phyloP scores from a whole-genome alignment of 2,888 invertebrate species.

The Yponomeuta evonymella region DNA sequence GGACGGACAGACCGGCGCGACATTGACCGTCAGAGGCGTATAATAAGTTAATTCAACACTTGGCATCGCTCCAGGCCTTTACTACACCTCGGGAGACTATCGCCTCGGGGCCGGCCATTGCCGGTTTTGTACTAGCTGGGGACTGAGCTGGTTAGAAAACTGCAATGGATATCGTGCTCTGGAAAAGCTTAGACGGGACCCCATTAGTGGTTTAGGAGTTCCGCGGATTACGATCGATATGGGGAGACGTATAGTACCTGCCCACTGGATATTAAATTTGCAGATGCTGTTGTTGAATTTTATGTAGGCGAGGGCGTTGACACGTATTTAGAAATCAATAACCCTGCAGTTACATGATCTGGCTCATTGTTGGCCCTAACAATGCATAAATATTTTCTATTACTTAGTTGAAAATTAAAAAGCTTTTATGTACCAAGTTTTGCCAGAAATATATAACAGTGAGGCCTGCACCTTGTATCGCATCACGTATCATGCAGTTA shows the following conservation, averaged over 20 bases:
- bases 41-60: constrained; percentile 65
- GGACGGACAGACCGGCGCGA: constrained; percentile 45
- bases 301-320: neutral
- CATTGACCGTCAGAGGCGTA: constrained; percentile 72
- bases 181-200: neutral
- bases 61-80: constrained; percentile 68
- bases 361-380: no score
- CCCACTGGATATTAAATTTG: neutral
- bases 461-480: no score
- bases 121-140: constrained; percentile 12
- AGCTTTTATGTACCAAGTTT: no score
- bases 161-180: neutral
- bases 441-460: no score
- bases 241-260: neutral
- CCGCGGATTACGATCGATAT: neutral
- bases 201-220: neutral
- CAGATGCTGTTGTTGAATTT: neutral
- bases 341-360: no score
- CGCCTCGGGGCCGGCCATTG: constrained; percentile 27
- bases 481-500: no score
- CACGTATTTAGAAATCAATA: no score
- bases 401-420: no score
- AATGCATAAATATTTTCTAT: no score
- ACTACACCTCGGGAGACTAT: constrained; percentile 45
- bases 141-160: neutral